These are phyloP conservation scores for Microchrysa polita DNA, from an alignment of 2,888 invertebrate species.

Conservation along the genomic window DNA sequence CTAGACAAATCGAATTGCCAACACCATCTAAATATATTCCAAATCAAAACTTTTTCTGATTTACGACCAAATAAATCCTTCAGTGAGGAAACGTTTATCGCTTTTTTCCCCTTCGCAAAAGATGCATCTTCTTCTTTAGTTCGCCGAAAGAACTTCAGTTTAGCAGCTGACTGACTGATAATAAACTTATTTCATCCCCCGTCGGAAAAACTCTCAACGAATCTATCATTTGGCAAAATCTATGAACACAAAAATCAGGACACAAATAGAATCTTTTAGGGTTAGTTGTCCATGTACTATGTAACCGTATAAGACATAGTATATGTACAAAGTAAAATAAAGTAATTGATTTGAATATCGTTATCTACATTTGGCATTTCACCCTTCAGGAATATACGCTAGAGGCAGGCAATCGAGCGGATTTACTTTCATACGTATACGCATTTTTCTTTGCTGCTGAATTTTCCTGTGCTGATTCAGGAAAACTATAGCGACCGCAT, in stretches of 20 bases:
- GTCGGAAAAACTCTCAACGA: neutral
- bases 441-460: too few relatives aligned
- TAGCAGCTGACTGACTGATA: neutral
- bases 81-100: constrained; percentile 37
- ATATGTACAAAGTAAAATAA: constrained; percentile 45
- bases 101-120: constrained; percentile 13
- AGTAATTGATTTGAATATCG: constrained; percentile 50
- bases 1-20: neutral
- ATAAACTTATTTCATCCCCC: neutral
- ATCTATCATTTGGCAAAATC: too few relatives aligned
- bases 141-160: neutral
- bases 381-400: constrained; percentile 15
- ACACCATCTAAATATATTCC: constrained; percentile 15
- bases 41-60: constrained; percentile 26
- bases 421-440: too few relatives aligned
- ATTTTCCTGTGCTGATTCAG: neutral
- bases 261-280: neutral
- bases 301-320: constrained; percentile 1
- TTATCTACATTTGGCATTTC: constrained; percentile 33
- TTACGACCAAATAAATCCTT: constrained; percentile 39
- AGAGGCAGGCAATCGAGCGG: neutral
- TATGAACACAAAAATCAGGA: neutral
- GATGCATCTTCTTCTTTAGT: constrained; percentile 25
- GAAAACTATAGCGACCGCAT: neutral
- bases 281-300: neutral